Percentiles rank a stretch among this genome's conserved stretches.
Evolutionary conservation across 2,888 invertebrate species (phyloP).

Genomic region (Perizoma affinitatum): DNA sequence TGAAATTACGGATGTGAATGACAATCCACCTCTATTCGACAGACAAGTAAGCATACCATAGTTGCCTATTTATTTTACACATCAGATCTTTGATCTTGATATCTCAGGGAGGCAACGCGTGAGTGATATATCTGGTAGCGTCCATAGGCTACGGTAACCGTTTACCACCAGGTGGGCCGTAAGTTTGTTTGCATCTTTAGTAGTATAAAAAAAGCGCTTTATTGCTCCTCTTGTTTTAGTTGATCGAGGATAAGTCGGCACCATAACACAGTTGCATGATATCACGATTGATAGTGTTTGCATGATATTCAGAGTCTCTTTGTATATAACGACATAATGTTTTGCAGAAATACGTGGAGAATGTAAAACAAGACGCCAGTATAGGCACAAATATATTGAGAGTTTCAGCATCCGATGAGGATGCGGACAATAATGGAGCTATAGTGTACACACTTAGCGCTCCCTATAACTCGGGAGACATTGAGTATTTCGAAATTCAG

Average conservation of each 20-base stretch:
- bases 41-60: conserved; percentile 89
- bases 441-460: conserved; percentile 96
- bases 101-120: too few species aligned
- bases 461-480: conserved; percentile 93
- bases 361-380: conserved; percentile 98
- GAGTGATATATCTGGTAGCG: too few species aligned
- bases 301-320: conserved; percentile 49
- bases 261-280: conserved; percentile 54
- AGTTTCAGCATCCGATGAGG: conserved; percentile 98
- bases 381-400: conserved; percentile 96
- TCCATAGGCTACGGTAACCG: too few species aligned
- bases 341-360: conserved; percentile 97
- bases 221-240: too few species aligned
- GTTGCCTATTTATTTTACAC: too few species aligned
- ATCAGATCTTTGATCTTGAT: too few species aligned
- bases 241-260: too few species aligned
- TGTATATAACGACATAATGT: conserved; percentile 33
- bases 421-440: conserved; percentile 98
- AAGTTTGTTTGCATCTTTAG: too few species aligned
- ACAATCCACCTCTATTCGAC: conserved; percentile 97
- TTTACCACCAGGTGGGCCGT: too few species aligned
- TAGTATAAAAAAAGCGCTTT: too few species aligned
- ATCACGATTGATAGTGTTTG: conserved; percentile 44
- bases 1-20: conserved; percentile 98
- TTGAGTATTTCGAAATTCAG: conserved; percentile 98